These are phyloP conservation scores for Tachuris rubrigastra DNA, from an alignment of 2,113 vertebrate species.

Conservation along the genomic window DNA sequence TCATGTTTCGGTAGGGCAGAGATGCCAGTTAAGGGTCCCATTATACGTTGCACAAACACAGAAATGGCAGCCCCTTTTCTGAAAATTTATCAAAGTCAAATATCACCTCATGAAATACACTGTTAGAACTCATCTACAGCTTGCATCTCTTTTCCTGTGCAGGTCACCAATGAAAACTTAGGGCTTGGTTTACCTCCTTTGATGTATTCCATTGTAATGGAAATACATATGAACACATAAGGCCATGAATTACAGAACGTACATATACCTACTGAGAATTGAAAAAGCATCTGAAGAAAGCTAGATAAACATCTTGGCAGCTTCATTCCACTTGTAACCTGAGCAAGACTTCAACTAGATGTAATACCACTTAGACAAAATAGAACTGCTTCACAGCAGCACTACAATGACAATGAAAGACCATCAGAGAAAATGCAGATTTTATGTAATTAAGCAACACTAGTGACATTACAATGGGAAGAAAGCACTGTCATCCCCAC, in stretches of 20 bases:
- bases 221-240: neutral
- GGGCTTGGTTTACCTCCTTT: neutral
- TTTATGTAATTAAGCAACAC: neutral
- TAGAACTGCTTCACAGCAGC: neutral
- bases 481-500: neutral
- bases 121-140: neutral
- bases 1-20: neutral
- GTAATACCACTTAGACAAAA: neutral
- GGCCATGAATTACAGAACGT: neutral
- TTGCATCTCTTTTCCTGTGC: neutral
- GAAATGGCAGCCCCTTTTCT: neutral
- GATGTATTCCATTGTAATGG: neutral
- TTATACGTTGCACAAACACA: neutral
- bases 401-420: neutral
- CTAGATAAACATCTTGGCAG: neutral
- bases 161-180: neutral
- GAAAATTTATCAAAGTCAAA: neutral
- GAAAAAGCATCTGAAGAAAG: neutral
- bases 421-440: neutral
- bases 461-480: neutral
- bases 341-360: neutral
- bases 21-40: neutral
- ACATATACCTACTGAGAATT: neutral
- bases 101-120: neutral
- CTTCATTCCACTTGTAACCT: neutral